Evolutionary conservation across 2,797 vertebrate genomes (phyloP).

Genomic region (Hirundo rustica): DNA sequence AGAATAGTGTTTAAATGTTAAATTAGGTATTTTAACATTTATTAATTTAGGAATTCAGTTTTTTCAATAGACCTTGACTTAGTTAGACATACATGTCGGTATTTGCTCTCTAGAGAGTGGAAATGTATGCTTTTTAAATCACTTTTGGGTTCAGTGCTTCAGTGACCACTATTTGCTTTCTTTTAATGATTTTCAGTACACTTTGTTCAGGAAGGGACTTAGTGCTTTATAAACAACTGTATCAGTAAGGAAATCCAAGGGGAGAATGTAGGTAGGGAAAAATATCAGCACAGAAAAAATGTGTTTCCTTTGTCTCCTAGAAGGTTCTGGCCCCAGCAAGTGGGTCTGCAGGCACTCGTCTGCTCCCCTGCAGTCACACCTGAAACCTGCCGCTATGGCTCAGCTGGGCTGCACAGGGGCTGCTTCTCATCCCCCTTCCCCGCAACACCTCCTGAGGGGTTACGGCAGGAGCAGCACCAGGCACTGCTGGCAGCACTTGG

Average conservation of each 20-base stretch:
- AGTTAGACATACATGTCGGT: background rate
- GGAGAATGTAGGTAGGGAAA: background rate
- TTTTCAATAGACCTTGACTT: background rate
- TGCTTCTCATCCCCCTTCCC: background rate
- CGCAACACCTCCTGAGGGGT: background rate
- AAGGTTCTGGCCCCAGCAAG: too few species aligned
- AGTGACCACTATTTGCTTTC: background rate
- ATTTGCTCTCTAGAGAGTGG: background rate
- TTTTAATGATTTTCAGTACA: background rate
- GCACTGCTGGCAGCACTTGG: background rate
- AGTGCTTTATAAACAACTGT: background rate
- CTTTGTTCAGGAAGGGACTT: background rate
- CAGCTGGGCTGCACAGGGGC: background rate
- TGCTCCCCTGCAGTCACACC: background rate
- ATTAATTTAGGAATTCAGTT: background rate
- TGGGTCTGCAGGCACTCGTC: rapidly evolving
- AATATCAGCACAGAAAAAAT: background rate
- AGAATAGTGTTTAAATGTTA: background rate
- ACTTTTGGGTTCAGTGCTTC: background rate
- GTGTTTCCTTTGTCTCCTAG: background rate
- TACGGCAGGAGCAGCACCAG: background rate
- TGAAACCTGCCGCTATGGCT: background rate
- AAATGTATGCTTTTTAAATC: background rate
- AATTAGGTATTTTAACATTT: background rate
- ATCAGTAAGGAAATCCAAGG: background rate